A percentile compares a stretch with the other conserved stretches of the same genome.
These are phyloP conservation scores for Crambe crambe DNA, from an alignment of 37 sponge, comb jelly and placozoan genomes.

Conservation along the genomic window DNA sequence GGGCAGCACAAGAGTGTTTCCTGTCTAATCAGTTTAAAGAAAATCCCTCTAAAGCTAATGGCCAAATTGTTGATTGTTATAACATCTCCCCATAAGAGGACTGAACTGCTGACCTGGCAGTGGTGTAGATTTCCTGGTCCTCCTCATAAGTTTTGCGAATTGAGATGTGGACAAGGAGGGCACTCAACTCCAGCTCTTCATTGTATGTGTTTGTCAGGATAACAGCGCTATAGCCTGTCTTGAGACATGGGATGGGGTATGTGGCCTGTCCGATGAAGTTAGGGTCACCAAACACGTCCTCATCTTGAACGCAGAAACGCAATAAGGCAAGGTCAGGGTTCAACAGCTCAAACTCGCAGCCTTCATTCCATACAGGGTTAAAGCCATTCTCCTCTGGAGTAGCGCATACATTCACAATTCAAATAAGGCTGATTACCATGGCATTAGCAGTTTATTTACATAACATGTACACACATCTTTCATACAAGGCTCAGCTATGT, in stretches of 20 bases:
- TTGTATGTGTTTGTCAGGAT: slow-evolving; percentile 77
- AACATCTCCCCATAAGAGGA: too few relatives aligned
- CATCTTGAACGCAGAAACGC: slow-evolving; percentile 87
- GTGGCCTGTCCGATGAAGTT: slow-evolving; percentile 94
- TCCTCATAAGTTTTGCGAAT: slow-evolving; percentile 56
- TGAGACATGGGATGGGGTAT: slow-evolving; percentile 77
- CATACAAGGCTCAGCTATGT: too few relatives aligned
- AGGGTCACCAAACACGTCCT: slow-evolving; percentile 96
- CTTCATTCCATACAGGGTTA: slow-evolving; percentile 91
- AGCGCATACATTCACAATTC: too few relatives aligned
- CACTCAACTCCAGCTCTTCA: slow-evolving; percentile 93
- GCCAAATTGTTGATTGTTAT: too few relatives aligned
- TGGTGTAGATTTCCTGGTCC: slow-evolving; percentile 55
- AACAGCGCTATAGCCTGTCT: slow-evolving; percentile 90
- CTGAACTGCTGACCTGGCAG: too few relatives aligned
- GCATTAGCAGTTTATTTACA: too few relatives aligned
- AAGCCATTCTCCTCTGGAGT: slow-evolving; percentile 87
- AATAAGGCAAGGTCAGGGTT: slow-evolving; percentile 93
- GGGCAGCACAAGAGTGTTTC: too few relatives aligned
- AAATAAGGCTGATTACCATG: too few relatives aligned
- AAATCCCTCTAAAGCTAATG: too few relatives aligned
- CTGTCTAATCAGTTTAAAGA: too few relatives aligned
- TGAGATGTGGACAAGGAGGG: slow-evolving; percentile 82
- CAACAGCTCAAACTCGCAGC: slow-evolving; percentile 79
- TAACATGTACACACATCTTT: too few relatives aligned